Evolutionary conservation across 1,140 invertebrate genomes (phyloP).

Genomic region (Euura lappo): DNA sequence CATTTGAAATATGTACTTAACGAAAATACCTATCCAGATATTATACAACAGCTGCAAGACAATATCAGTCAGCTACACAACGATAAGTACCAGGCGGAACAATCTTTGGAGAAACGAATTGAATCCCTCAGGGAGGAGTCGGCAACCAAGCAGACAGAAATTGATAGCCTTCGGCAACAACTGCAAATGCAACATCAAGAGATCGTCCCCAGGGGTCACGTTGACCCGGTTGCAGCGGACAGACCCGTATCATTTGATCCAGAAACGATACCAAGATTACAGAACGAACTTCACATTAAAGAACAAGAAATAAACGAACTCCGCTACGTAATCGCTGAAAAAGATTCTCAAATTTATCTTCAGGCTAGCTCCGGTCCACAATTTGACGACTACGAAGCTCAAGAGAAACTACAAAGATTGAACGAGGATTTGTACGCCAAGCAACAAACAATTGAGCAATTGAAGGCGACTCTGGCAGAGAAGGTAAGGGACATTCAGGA

Average conservation of each 20-base stretch:
- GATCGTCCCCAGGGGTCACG: slow-evolving; percentile 18
- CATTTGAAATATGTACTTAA: slow-evolving; percentile 48
- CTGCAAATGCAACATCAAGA: slow-evolving; percentile 27
- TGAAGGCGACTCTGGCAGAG: slow-evolving; percentile 30
- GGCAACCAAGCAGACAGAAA: slow-evolving; percentile 1
- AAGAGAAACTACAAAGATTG: slow-evolving; percentile 35
- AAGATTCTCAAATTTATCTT: slow-evolving; percentile 41
- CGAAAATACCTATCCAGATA: slow-evolving; percentile 47
- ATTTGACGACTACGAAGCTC: slow-evolving; percentile 36
- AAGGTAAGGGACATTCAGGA: slow-evolving; percentile 32
- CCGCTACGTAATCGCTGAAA: slow-evolving; percentile 40
- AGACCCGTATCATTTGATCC: slow-evolving; percentile 31
- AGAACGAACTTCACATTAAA: slow-evolving; percentile 37
- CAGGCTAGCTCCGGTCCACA: slow-evolving; percentile 34
- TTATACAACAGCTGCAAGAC: slow-evolving; percentile 53
- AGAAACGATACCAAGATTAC: slow-evolving; percentile 39
- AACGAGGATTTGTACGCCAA: slow-evolving; percentile 40
- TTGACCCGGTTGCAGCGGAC: slow-evolving; percentile 11
- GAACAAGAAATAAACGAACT: slow-evolving; percentile 47
- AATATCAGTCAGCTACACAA: slow-evolving; percentile 51
- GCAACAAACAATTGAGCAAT: slow-evolving; percentile 37
- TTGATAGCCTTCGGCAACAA: slow-evolving; percentile 28
- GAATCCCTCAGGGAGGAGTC: slow-evolving; percentile 17
- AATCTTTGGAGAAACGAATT: slow-evolving; percentile 17
- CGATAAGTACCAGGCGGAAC: slow-evolving; percentile 46